These are phyloP conservation scores for Plotosus lineatus DNA, from an alignment of 2,113 vertebrate species.

Conservation along the genomic window DNA sequence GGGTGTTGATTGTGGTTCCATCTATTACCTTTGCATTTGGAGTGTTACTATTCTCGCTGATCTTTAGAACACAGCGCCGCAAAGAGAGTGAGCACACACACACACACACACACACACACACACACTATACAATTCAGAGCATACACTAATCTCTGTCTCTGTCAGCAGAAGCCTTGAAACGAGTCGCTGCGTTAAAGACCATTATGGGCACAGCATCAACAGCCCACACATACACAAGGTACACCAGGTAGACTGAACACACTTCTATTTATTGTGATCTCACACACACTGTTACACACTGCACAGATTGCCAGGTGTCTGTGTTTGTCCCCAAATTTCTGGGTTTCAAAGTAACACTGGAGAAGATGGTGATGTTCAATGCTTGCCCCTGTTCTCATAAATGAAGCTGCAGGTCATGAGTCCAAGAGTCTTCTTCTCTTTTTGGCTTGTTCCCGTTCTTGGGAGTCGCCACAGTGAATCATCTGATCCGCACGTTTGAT, in stretches of 20 bases:
- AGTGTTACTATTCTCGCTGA: slow-evolving; percentile 34
- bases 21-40: slow-evolving; percentile 44
- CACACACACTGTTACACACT: background rate
- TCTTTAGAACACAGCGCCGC: slow-evolving; percentile 39
- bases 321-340: background rate
- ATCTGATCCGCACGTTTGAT: too few relatives aligned
- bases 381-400: background rate
- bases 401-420: background rate
- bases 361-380: background rate
- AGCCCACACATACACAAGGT: background rate
- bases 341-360: too few relatives aligned
- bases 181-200: slow-evolving; percentile 7
- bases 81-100: slow-evolving; percentile 25
- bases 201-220: background rate
- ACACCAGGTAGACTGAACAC: background rate
- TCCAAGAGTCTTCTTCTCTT: too few relatives aligned
- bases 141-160: background rate
- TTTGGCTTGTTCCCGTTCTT: too few relatives aligned
- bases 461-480: too few relatives aligned
- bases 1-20: slow-evolving; percentile 48
- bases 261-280: background rate
- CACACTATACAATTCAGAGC: background rate
- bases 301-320: too few relatives aligned
- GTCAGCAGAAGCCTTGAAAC: background rate
- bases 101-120: slow-evolving; percentile 1